A percentile compares a stretch with the other conserved stretches of the same genome.
These are phyloP conservation scores for Diorhabda elongata DNA, from an alignment of 1,140 invertebrate species.

Conservation along the genomic window DNA sequence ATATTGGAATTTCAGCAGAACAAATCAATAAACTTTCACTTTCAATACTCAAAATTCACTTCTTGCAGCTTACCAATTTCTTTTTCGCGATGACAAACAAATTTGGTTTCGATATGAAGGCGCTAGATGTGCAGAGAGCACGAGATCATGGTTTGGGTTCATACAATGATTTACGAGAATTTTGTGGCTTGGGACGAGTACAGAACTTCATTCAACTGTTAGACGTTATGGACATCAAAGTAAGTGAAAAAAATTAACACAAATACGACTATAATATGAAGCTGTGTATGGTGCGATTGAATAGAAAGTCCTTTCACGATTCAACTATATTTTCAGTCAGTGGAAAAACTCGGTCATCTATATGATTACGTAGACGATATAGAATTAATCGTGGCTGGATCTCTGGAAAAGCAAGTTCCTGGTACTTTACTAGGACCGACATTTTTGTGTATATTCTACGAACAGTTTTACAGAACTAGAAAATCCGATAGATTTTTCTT, in stretches of 20 bases:
- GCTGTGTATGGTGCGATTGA: too few species aligned
- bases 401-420: slow-evolving; percentile 70
- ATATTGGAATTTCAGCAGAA: too few species aligned
- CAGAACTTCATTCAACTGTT: slow-evolving; percentile 67
- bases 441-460: slow-evolving; percentile 83
- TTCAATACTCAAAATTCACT: slow-evolving; percentile 8
- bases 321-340: slow-evolving; percentile 52
- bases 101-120: slow-evolving; percentile 74
- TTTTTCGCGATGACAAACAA: slow-evolving; percentile 64
- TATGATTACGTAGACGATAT: slow-evolving; percentile 78
- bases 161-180: slow-evolving; percentile 76
- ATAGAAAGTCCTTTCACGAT: background rate
- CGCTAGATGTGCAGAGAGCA: slow-evolving; percentile 83
- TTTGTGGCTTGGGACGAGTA: slow-evolving; percentile 73
- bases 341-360: slow-evolving; percentile 58
- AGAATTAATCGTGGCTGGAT: slow-evolving; percentile 81
- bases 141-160: slow-evolving; percentile 82
- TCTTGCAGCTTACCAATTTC: slow-evolving; percentile 67
- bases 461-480: slow-evolving; percentile 82
- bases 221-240: slow-evolving; percentile 66
- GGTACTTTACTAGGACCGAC: slow-evolving; percentile 84
- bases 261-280: too few species aligned
- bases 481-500: slow-evolving; percentile 82
- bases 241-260: slow-evolving; percentile 41
- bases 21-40: too few species aligned